Base-by-base conservation (phyloP, 2,888 invertebrate genomes). In the Nudaria mundana region DNA sequence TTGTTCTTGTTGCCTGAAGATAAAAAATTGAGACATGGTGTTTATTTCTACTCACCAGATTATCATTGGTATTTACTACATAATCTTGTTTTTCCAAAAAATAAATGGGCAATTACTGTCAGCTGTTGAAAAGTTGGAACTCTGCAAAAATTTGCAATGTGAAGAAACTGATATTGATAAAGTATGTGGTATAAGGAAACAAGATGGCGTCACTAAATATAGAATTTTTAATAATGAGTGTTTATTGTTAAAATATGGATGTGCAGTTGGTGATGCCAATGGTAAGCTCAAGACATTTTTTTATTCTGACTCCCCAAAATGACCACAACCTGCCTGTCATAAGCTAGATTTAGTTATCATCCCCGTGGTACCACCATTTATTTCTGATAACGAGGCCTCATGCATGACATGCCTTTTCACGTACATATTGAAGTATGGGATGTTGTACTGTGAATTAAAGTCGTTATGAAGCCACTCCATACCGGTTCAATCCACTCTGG, bases 161-260 rank as follows among this genome's bases (percentile, higher is more conserved):
- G 57, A 63, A 13, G 56, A 48, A 8, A 35, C 35, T 4, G 29
- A 32, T 1, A 25, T 45, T 2, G 30, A 30, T 0, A 43, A 35
- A 16, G 78, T 79, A 1, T 86, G 85, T 46, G 85, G 82, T 0
- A 50, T 80, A 0, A 63, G 69, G 10, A 52, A 56, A 1, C 69
- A 74, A 24, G 60, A 59, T 0, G 52, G 56, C 0, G 66, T 68
- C 0, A 63, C 63, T 20, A 52, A 56, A 0, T 39, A 80, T 5
- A 78, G 60, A 41, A 7, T 69, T n/a, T 86, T 85, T 52, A 52
- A 69, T 13, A 77, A 69, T 34, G 77, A 79, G 52, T 86, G 86
- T 45, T 59, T 68, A 5, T 48, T 86, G 22, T 32, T 80, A 14
- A 65, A 68, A 32, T 76, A 68, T 49, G 81, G 79, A 0, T 86